Evolutionary conservation across 1,140 invertebrate genomes (phyloP).

Genomic region (Mesaphorura yosii): DNA sequence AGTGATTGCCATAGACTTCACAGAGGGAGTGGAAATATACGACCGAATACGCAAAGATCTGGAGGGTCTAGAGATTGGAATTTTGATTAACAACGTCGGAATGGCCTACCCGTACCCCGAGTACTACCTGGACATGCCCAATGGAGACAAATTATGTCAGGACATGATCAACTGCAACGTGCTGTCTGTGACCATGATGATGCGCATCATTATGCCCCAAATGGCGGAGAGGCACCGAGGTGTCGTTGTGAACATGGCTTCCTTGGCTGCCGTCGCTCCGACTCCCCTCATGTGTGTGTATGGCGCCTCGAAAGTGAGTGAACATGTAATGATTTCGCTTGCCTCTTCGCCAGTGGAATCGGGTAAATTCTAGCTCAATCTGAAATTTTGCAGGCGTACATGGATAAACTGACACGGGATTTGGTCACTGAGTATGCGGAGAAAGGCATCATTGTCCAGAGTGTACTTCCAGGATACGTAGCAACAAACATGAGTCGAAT

Average conservation of each 20-base stretch:
- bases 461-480: conserved; percentile 74
- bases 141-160: conserved; percentile 39
- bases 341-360: neutral
- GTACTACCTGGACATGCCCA: conserved; percentile 58
- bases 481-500: conserved; percentile 89
- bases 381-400: conserved; percentile 53
- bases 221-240: conserved; percentile 78
- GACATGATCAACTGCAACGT: conserved; percentile 60
- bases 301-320: conserved; percentile 73
- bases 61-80: conserved; percentile 68
- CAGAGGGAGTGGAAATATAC: conserved; percentile 57
- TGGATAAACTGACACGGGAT: conserved; percentile 70
- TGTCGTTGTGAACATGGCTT: conserved; percentile 85
- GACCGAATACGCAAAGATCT: conserved; percentile 60
- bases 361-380: conserved; percentile 1
- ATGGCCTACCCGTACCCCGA: conserved; percentile 79
- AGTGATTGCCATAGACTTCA: conserved; percentile 74
- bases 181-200: conserved; percentile 67
- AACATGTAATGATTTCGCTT: no score
- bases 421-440: conserved; percentile 63
- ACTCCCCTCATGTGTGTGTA: conserved; percentile 77
- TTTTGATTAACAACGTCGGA: conserved; percentile 92
- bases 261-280: conserved; percentile 64
- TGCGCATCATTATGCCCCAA: conserved; percentile 65
- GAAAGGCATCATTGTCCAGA: conserved; percentile 70